phyloP scores from a whole-genome alignment of 2,888 invertebrate species.

The Digitonthophagus gazella region DNA sequence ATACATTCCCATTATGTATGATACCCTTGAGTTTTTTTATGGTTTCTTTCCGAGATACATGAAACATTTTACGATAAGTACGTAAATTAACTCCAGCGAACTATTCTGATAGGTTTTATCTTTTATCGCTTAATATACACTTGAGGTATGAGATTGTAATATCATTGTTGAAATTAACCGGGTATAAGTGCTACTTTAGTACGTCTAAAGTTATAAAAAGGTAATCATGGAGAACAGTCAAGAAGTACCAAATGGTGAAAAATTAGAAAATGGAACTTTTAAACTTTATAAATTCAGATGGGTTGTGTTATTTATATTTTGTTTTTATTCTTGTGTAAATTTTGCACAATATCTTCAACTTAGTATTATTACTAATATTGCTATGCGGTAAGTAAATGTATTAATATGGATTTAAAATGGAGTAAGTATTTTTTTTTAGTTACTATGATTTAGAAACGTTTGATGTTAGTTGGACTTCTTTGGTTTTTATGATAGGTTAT shows the following conservation, averaged over 20 bases:
- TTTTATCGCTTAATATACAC: background rate
- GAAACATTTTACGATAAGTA: too few relatives aligned
- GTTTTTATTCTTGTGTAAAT: constrained; percentile 82
- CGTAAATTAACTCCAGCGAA: too few relatives aligned
- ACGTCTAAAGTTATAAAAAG: background rate
- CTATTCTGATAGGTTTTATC: background rate
- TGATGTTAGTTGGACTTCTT: constrained; percentile 88
- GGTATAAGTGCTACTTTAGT: background rate
- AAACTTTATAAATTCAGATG: constrained; percentile 58
- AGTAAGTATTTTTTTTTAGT: constrained; percentile 40
- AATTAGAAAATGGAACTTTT: constrained; percentile 16
- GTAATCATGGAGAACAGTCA: background rate
- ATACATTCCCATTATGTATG: too few relatives aligned
- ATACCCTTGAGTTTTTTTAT: too few relatives aligned
- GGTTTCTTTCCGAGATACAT: background rate
- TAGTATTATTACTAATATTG: constrained; percentile 83
- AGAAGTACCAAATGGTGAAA: constrained; percentile 2
- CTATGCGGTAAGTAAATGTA: constrained; percentile 52
- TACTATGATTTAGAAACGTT: constrained; percentile 70
- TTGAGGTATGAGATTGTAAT: background rate
- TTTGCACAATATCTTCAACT: constrained; percentile 95
- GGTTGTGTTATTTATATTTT: constrained; percentile 80
- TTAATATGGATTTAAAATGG: constrained; percentile 8
- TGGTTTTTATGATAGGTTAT: constrained; percentile 94
- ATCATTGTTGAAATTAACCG: background rate